Evolutionary conservation across 2,113 vertebrate genomes (phyloP).

Genomic region (Struthio camelus): DNA sequence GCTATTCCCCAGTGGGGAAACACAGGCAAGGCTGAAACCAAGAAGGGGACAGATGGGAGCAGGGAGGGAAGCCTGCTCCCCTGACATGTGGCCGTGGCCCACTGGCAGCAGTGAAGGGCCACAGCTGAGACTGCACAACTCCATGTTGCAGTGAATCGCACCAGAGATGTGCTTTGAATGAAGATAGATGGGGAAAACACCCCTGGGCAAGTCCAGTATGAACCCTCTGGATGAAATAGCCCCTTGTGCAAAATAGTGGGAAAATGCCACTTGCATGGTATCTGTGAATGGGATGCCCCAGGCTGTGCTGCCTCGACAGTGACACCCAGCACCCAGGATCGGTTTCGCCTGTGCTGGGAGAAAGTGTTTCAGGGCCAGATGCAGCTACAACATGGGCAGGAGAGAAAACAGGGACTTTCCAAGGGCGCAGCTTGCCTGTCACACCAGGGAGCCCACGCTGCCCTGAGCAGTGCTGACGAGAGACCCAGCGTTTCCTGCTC

Average conservation of each 20-base stretch:
- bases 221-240: not conserved
- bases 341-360: not conserved
- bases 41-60: not conserved
- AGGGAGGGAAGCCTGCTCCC: not conserved
- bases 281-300: not conserved
- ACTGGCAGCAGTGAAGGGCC: not conserved
- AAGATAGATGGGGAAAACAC: fast-evolving
- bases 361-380: not conserved
- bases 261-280: fast-evolving
- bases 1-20: not conserved
- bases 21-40: not conserved
- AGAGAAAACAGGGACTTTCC: not conserved
- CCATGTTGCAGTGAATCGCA: fast-evolving
- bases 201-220: not conserved
- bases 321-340: not conserved
- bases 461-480: not conserved
- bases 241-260: not conserved
- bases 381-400: not conserved
- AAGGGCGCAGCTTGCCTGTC: not conserved
- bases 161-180: fast-evolving
- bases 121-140: fast-evolving
- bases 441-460: not conserved
- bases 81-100: fast-evolving
- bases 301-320: too few relatives aligned
- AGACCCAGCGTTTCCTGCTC: not conserved